Evolutionary conservation across 2,888 invertebrate species (phyloP).

Genomic region (Ichneumoninae sp.): DNA sequence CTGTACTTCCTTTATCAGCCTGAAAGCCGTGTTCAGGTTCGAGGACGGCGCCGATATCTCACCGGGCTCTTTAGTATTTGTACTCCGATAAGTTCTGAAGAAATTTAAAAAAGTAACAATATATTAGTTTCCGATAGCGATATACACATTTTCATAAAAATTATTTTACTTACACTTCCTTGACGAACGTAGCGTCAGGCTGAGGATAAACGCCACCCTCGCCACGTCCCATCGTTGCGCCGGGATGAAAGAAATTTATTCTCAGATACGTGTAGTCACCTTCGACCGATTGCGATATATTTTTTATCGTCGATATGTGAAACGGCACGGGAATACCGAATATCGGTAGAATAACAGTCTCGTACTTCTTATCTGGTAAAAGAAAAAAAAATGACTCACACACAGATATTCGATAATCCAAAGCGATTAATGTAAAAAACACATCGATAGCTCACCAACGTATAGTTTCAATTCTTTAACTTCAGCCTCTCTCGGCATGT

Average conservation of each 20-base stretch:
- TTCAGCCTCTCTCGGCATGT: slow-evolving; percentile 97
- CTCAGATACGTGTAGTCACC: slow-evolving; percentile 99
- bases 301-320: slow-evolving; percentile 99
- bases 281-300: slow-evolving; percentile 99
- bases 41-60: slow-evolving; percentile 97
- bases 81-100: slow-evolving; percentile 96
- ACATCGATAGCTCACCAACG: slow-evolving; percentile 89
- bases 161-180: slow-evolving; percentile 93
- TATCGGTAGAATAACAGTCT: slow-evolving; percentile 98
- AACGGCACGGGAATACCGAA: slow-evolving; percentile 98
- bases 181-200: slow-evolving; percentile 98
- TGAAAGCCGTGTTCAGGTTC: slow-evolving; percentile 98
- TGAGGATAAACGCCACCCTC: slow-evolving; percentile 96
- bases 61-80: slow-evolving; percentile 98
- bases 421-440: neutral
- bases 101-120: slow-evolving; percentile 41
- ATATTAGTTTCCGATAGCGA: neutral
- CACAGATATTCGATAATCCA: neutral
- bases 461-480: slow-evolving; percentile 96
- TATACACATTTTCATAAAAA: neutral
- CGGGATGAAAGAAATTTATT: slow-evolving; percentile 99
- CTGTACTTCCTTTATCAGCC: slow-evolving; percentile 99
- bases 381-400: slow-evolving; percentile 12
- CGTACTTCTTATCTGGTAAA: slow-evolving; percentile 95
- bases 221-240: slow-evolving; percentile 97